These are phyloP conservation scores for Metopia argyrocephala DNA, from an alignment of 2,888 invertebrate genomes.

Conservation along the genomic window DNA sequence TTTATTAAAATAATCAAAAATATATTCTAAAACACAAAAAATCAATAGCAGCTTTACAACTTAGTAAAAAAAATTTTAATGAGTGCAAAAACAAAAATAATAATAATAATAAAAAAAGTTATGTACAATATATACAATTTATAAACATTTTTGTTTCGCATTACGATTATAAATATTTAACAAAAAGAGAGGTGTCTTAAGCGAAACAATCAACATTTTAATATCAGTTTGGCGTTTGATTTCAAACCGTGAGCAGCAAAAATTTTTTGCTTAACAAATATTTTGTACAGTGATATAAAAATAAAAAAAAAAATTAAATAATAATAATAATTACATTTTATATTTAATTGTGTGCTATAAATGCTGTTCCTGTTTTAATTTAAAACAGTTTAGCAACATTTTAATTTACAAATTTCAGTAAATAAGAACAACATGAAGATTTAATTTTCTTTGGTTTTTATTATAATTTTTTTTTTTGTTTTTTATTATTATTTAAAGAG, in stretches of 20 bases:
- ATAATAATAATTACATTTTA: too few species aligned
- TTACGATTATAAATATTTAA: slow-evolving; percentile 32
- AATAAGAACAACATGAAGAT: too few species aligned
- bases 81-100: not conserved
- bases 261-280: not conserved
- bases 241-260: slow-evolving; percentile 63
- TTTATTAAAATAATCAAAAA: not conserved
- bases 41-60: slow-evolving; percentile 13
- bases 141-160: slow-evolving; percentile 33
- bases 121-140: slow-evolving; percentile 8
- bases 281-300: slow-evolving; percentile 7
- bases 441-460: too few species aligned
- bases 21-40: slow-evolving; percentile 12
- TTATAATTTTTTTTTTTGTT: too few species aligned
- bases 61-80: slow-evolving; percentile 4
- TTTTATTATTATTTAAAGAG: too few species aligned
- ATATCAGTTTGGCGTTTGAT: slow-evolving; percentile 64
- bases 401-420: too few species aligned
- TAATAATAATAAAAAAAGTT: not conserved
- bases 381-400: too few species aligned
- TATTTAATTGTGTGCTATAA: too few species aligned
- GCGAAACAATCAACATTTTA: slow-evolving; percentile 42
- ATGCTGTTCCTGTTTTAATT: too few species aligned
- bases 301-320: not conserved
- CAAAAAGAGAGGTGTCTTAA: slow-evolving; percentile 47